Evolutionary conservation across 2,113 vertebrate genomes (phyloP).

Genomic region (Brachypodius melanocephalos): DNA sequence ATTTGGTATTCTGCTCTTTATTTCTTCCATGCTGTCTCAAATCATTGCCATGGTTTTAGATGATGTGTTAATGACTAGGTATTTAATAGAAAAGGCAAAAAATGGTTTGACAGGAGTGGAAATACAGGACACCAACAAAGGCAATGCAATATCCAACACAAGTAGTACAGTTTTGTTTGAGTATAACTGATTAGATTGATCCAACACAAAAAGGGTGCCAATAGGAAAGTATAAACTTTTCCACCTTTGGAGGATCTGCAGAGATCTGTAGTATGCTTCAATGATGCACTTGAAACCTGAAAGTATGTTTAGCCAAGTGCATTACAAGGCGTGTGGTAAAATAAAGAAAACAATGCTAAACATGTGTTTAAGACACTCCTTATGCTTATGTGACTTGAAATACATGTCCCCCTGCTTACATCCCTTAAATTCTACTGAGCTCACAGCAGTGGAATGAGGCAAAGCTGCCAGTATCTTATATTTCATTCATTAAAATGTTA

Average conservation of each 20-base stretch:
- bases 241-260: not conserved
- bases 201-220: not conserved
- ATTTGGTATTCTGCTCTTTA: not conserved
- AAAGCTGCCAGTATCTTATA: constrained; percentile 35
- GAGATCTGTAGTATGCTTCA: not conserved
- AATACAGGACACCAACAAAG: not conserved
- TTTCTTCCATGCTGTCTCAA: not conserved
- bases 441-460: constrained; percentile 31
- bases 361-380: not conserved
- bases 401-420: not conserved
- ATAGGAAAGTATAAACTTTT: not conserved
- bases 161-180: not conserved
- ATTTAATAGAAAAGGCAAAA: not conserved
- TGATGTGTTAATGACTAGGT: not conserved
- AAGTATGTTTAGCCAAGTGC: not conserved
- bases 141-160: not conserved
- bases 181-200: not conserved
- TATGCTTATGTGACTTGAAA: not conserved
- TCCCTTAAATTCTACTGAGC: not conserved
- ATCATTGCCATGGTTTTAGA: not conserved
- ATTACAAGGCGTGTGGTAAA: not conserved
- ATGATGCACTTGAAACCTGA: not conserved
- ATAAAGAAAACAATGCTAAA: not conserved
- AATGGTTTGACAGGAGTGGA: not conserved
- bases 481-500: constrained; percentile 22